Base-by-base conservation (phyloP, 2,113 vertebrate species). In the Cettia cetti region DNA sequence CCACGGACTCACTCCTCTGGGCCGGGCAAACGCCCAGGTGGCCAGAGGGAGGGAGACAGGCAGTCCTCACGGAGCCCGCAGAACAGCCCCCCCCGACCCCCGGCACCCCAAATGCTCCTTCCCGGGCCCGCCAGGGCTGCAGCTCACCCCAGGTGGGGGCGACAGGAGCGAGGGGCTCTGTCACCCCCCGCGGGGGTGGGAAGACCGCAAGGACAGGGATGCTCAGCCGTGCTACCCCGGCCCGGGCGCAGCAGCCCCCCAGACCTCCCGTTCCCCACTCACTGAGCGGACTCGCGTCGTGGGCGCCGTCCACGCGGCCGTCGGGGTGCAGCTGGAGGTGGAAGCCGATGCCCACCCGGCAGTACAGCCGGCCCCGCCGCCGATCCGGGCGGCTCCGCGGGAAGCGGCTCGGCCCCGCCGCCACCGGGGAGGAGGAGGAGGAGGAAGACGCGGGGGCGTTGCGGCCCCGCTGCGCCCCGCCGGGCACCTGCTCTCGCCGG, bases 311-410 rank as follows among this genome's bases (percentile, higher is more conserved):
- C 88, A 99, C 99, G 97, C 98, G 98, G 93, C 99, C 99, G 97
- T 99, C 99, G 86, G 98, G 98, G 96, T 99, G 99, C 96, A 99
- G 98, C 98, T 99, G 99, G 65, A 99, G 98, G 85, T 99, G 99
- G 98, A 99, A 99, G 37, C 99, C 99, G 96, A 99, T 99, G 97
- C 99, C 99, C 86, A 99, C 99, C 93, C 99, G 97, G 95, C 99
- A 99, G 96, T 99, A 99, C 33, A 99, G 98, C 91, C 99, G 98
- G 96, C 99, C 99, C 37, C 99, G 99, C 95, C 99, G 98, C 97
- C 99, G 99, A 90, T 99, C 99, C 16, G 98, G 98, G 77, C 98
- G 98, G 93, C 97, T 98, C 98, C 98, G 98, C 92, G 97, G 97
- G 87, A 97, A 97, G 24, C 96, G 96, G 94, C 96, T 91, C 57